Evolutionary conservation across 30 jellyfish, hydroid and myxozoan species (phyloP), one percentile per base, ranked within the genome.

Genomic region (Aurelia coerulea): DNA sequence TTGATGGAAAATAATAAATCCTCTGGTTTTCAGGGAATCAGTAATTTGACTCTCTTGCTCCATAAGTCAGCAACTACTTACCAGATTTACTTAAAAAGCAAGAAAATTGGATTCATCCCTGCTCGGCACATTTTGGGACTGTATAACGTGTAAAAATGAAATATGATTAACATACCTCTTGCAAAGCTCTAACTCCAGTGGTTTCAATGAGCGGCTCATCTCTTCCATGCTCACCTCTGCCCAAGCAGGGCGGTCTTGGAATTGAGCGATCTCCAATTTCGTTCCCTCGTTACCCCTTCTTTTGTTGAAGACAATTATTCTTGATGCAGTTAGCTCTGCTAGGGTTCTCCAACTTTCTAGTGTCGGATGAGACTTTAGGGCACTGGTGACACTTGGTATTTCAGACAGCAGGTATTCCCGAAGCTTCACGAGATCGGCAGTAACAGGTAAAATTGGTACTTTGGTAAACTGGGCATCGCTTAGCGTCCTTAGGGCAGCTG

Each of bases 241-340:
- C 81, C 76, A 56, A 35, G 75, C 70, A 37, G 83, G 77, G 2
- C 83, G 83, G 63, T 74, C 65, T 17, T 63, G 17, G 76, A 85
- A 73, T 62, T 85, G 74, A 11, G 72, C 34, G 50, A 83, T 68
- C 14, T 49, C 64, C 31, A 83, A n/a, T 64, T 83, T 79, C 12
- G 79, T 6, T 49, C 52, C 80, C 68, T 83, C 92, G 42, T 83
- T 83, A 51, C 87, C 92, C 33, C 87, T 65, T 62, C 87, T 37
- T 39, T 79, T 79, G 67, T 83, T 83, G 69, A 83, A 73, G 29
- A 73, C 73, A 12, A 79, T 54, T 62, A 83, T 49, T 76, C 92
- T 83, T 2, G 86, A 66, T n/a, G 76, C 79, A 34, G 80, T 71
- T 9, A 73, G 19, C 49, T 83, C 92, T 15, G 87, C 72, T 5